These are phyloP conservation scores for Temnothorax unifasciatus DNA, from an alignment of 2,888 invertebrate genomes.

Conservation along the genomic window DNA sequence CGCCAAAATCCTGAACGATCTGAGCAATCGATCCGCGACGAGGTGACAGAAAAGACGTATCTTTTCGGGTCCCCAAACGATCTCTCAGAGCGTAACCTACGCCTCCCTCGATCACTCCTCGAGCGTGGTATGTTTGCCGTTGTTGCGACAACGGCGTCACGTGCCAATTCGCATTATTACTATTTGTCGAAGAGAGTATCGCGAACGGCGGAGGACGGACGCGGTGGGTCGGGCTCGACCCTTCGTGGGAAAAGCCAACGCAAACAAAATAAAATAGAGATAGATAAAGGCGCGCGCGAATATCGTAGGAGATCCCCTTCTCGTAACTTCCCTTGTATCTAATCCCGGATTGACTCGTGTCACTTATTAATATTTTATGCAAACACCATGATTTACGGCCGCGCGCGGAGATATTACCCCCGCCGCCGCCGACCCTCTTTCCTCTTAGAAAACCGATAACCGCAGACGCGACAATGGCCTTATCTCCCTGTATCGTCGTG, in stretches of 20 bases:
- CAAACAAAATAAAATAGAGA: constrained; percentile 85
- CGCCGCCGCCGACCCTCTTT: constrained; percentile 62
- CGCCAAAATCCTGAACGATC: not conserved
- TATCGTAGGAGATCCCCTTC: constrained; percentile 29
- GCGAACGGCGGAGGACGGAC: constrained; percentile 64
- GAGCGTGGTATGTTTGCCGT: constrained; percentile 75
- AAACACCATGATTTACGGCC: constrained; percentile 85
- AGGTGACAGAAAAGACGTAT: constrained; percentile 37
- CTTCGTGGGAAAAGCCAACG: constrained; percentile 85
- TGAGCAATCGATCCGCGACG: not conserved
- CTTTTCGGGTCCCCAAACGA: constrained; percentile 62
- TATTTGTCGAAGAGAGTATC: constrained; percentile 83
- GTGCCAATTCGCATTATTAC: constrained; percentile 86
- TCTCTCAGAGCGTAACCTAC: constrained; percentile 52
- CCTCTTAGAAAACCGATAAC: constrained; percentile 74
- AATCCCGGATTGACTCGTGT: constrained; percentile 86
- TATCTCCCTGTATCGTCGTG: constrained; percentile 70
- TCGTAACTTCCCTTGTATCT: constrained; percentile 61
- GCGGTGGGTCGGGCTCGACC: constrained; percentile 58
- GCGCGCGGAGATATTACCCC: constrained; percentile 75
- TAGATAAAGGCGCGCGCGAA: constrained; percentile 82
- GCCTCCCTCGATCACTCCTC: constrained; percentile 26
- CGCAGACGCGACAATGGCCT: constrained; percentile 75
- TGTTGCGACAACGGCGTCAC: constrained; percentile 84
- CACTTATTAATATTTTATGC: constrained; percentile 86